A percentile compares a stretch with the other conserved stretches of the same genome.
These are phyloP conservation scores for Anguilla pacifica DNA, from an alignment of 2,797 vertebrate species.

Conservation along the genomic window DNA sequence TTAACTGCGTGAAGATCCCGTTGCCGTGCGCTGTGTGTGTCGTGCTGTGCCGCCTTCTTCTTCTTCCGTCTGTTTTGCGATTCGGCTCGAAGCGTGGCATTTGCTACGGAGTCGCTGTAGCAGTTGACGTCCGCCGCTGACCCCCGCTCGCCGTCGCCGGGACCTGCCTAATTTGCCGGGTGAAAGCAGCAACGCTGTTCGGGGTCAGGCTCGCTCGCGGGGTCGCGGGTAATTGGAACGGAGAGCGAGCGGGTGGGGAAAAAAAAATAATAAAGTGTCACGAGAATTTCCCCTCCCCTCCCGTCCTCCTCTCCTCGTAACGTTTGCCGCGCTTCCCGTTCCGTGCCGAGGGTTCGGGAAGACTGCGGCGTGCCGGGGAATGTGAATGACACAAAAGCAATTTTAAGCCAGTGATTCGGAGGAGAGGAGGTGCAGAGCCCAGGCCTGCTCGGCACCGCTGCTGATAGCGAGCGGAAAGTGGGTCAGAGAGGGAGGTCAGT, in stretches of 20 bases:
- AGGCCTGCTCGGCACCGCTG: not conserved
- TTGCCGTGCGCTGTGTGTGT: not conserved
- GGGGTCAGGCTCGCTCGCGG: not conserved
- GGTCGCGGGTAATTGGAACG: conserved; percentile 49
- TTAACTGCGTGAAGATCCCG: not conserved
- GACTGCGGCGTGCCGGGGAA: not conserved
- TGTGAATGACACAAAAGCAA: conserved; percentile 26
- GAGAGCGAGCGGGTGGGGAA: conserved; percentile 31
- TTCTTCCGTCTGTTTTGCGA: not conserved
- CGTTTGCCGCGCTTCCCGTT: conserved; percentile 33
- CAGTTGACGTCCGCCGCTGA: not conserved
- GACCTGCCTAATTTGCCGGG: conserved; percentile 55
- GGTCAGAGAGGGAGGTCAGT: conserved; percentile 6
- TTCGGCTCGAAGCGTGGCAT: not conserved
- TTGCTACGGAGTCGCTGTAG: not conserved
- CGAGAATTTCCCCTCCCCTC: conserved; percentile 47
- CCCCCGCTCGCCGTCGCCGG: not conserved
- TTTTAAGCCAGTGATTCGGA: conserved; percentile 19
- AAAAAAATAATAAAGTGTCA: conserved; percentile 41
- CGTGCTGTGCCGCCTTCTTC: not conserved
- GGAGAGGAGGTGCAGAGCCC: not conserved
- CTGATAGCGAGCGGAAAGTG: not conserved
- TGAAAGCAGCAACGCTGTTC: conserved; percentile 43
- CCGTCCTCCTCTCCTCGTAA: conserved; percentile 43
- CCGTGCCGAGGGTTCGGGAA: conserved; percentile 49